These are phyloP conservation scores for Clepsis dumicolana DNA, from an alignment of 2,888 invertebrate species.

Conservation along the genomic window DNA sequence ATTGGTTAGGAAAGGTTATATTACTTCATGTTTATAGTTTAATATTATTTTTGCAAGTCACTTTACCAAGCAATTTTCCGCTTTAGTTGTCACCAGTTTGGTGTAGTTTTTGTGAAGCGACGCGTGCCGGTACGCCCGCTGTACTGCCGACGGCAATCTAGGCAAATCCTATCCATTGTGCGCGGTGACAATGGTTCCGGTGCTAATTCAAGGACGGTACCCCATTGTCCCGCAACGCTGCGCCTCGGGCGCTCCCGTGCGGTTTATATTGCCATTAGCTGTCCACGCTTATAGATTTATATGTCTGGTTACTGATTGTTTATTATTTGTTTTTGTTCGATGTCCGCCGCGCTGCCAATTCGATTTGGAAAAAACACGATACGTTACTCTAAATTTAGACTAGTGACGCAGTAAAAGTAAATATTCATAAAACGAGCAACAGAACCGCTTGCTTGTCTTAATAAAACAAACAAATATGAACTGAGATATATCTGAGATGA, in stretches of 20 bases:
- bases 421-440: background rate
- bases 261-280: constrained; percentile 45
- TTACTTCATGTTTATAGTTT: constrained; percentile 4
- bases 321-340: constrained; percentile 32
- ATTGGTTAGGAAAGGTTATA: background rate
- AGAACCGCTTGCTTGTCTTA: constrained; percentile 12
- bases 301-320: constrained; percentile 41
- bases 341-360: constrained; percentile 2
- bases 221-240: constrained; percentile 69
- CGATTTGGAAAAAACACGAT: constrained; percentile 4
- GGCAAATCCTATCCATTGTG: constrained; percentile 79
- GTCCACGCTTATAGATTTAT: constrained; percentile 41
- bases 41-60: constrained; percentile 12
- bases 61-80: constrained; percentile 49
- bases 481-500: constrained; percentile 41
- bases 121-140: constrained; percentile 59
- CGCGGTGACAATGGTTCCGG: constrained; percentile 77
- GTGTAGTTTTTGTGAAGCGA: constrained; percentile 60
- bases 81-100: constrained; percentile 56
- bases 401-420: constrained; percentile 4
- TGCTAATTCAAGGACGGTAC: constrained; percentile 79
- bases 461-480: constrained; percentile 32
- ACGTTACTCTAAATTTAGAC: background rate
- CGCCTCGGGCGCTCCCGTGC: constrained; percentile 50
- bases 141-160: constrained; percentile 63